These are phyloP conservation scores for Heterocephalus glaber DNA, from an alignment of 2,113 vertebrate species.

Conservation along the genomic window DNA sequence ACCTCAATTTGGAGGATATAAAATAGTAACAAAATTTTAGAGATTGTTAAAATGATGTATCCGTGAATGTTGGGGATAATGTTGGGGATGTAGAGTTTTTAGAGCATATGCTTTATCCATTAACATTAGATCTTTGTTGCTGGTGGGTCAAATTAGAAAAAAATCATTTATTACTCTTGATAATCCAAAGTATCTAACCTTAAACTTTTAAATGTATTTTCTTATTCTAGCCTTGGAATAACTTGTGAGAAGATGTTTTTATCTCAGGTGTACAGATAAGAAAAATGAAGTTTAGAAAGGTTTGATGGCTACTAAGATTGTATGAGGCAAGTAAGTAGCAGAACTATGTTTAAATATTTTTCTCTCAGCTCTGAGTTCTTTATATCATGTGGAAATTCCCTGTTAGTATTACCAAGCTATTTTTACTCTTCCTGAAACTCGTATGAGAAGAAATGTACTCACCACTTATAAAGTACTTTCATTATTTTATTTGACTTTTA, in stretches of 20 bases:
- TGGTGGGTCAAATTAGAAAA: constrained; percentile 9
- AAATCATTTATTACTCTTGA: constrained; percentile 19
- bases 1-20: not conserved
- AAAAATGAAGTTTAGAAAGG: constrained; percentile 31
- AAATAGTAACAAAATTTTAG: constrained; percentile 20
- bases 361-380: not conserved
- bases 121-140: not conserved
- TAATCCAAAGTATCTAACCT: not conserved
- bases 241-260: constrained; percentile 20
- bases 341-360: constrained; percentile 14
- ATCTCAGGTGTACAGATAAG: constrained; percentile 18
- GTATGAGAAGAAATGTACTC: not conserved
- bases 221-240: not conserved
- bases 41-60: constrained; percentile 9
- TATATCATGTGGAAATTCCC: not conserved
- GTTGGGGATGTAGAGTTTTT: not conserved
- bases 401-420: constrained; percentile 33
- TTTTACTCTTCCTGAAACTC: constrained; percentile 35
- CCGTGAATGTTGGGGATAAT: not conserved
- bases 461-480: constrained; percentile 41
- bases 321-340: constrained; percentile 3
- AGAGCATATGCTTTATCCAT: constrained; percentile 21
- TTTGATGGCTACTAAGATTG: constrained; percentile 33
- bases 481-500: constrained; percentile 59
- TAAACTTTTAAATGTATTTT: constrained; percentile 49